phyloP scores from a whole-genome alignment of 1,140 invertebrate genomes.

The Oryctes rhinoceros region DNA sequence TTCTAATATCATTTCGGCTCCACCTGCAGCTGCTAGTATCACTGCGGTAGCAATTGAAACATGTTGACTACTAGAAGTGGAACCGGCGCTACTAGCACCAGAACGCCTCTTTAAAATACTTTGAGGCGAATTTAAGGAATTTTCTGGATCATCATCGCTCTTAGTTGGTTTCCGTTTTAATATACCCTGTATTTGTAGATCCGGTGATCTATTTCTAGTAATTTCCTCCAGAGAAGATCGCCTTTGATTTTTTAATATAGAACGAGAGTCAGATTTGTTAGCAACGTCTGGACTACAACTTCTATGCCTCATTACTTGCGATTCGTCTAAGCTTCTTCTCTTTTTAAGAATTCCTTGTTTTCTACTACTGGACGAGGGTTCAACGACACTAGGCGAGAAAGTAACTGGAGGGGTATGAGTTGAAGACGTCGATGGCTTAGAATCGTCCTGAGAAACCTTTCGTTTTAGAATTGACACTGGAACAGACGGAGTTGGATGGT shows the following conservation, averaged over 20 bases:
- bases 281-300: constrained; percentile 75
- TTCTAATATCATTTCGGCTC: constrained; percentile 66
- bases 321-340: constrained; percentile 79
- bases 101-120: constrained; percentile 80
- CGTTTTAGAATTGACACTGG: constrained; percentile 82
- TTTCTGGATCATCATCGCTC: constrained; percentile 66
- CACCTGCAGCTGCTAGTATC: constrained; percentile 70
- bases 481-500: constrained; percentile 54
- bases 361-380: constrained; percentile 65
- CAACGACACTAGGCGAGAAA: constrained; percentile 73
- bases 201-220: constrained; percentile 65
- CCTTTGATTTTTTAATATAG: constrained; percentile 74
- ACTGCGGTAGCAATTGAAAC: constrained; percentile 77
- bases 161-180: constrained; percentile 73
- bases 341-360: constrained; percentile 83
- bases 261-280: constrained; percentile 68
- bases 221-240: constrained; percentile 76
- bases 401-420: constrained; percentile 72
- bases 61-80: constrained; percentile 68
- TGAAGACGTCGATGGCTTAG: constrained; percentile 57
- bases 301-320: constrained; percentile 71
- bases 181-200: constrained; percentile 70
- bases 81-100: constrained; percentile 65
- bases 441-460: constrained; percentile 73
- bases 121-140: constrained; percentile 69